Conservation (phyloP, 2,888 invertebrate genomes). For the Pteria penguin region DNA sequence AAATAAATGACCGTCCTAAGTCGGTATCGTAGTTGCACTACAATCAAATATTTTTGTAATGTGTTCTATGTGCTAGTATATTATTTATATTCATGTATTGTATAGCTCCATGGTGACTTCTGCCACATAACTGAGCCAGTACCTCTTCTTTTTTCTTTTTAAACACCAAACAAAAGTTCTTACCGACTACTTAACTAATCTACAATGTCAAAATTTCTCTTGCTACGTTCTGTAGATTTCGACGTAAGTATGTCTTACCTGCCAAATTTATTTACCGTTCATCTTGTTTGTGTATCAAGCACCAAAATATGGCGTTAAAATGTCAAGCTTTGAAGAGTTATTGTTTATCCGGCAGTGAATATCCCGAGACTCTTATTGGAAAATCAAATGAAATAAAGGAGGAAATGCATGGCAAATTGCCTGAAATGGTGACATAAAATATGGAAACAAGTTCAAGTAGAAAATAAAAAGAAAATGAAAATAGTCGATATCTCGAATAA, state of each 20-base stretch:
- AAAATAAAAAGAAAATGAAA: slow-evolving; percentile 4
- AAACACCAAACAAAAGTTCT: slow-evolving; percentile 30
- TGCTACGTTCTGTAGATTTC: slow-evolving; percentile 36
- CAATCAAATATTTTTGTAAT: no score
- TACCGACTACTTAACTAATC: slow-evolving; percentile 37
- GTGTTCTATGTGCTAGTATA: no score
- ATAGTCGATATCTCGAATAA: neutral
- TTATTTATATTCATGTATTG: no score
- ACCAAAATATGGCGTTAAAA: slow-evolving; percentile 42
- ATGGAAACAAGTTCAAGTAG: slow-evolving; percentile 4
- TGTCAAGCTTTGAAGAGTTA: slow-evolving; percentile 24
- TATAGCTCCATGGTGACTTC: no score
- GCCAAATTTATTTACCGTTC: slow-evolving; percentile 23
- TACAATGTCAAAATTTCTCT: slow-evolving; percentile 41
- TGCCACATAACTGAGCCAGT: no score
- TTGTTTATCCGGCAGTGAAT: slow-evolving; percentile 30
- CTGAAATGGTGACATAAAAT: no score
- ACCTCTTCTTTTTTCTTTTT: no score
- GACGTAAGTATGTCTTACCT: slow-evolving; percentile 34
- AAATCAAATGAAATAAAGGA: no score
- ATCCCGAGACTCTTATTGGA: slow-evolving; percentile 13
- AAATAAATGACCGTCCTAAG: no score
- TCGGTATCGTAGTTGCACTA: no score
- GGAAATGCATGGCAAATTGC: no score
- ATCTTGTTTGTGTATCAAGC: slow-evolving; percentile 42